These are phyloP conservation scores for Urocyon cinereoargenteus DNA, from an alignment of 2,797 vertebrate species.

Conservation along the genomic window DNA sequence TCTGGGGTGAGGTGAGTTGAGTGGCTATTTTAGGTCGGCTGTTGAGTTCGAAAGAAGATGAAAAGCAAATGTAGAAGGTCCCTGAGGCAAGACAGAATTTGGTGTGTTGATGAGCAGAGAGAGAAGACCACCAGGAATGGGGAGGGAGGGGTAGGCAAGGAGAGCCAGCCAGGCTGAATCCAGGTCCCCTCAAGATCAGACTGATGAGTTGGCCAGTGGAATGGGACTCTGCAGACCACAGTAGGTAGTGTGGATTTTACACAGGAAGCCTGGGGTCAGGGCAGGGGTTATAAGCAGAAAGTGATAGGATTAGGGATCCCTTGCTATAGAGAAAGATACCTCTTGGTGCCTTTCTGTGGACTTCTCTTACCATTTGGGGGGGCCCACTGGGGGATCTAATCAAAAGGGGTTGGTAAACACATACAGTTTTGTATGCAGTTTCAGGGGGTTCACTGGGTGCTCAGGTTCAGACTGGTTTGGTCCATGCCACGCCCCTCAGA, in stretches of 20 bases:
- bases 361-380: neutral
- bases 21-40: neutral
- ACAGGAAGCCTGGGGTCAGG: neutral
- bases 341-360: neutral
- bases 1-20: neutral
- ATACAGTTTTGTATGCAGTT: neutral
- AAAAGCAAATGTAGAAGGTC: neutral
- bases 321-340: neutral
- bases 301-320: neutral
- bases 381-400: neutral
- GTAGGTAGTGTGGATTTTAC: neutral
- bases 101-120: neutral
- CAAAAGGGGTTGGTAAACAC: neutral
- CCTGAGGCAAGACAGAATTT: neutral
- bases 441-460: neutral
- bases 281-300: neutral
- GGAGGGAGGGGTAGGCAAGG: rapidly evolving
- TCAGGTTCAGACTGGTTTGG: neutral
- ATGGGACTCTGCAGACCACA: neutral
- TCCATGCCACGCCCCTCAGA: neutral
- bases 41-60: neutral
- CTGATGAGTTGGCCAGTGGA: neutral
- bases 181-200: neutral
- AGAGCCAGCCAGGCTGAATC: neutral
- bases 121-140: no score